phyloP scores from a whole-genome alignment of 2,797 vertebrate genomes.

The Enoplosus armatus region DNA sequence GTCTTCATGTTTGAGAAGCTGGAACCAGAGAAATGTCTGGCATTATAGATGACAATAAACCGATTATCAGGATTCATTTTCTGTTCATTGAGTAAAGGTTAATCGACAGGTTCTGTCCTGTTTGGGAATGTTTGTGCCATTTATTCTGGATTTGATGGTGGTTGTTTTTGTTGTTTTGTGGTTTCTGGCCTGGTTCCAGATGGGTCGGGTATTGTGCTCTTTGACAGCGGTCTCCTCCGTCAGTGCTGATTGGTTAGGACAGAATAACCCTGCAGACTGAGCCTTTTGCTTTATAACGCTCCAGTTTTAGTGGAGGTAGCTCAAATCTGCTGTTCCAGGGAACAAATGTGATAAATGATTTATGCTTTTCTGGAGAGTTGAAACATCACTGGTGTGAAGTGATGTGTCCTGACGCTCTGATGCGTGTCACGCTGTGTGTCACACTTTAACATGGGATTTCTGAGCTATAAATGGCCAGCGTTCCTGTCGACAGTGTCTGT shows the following conservation, averaged over 20 bases:
- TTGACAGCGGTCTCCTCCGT: too few species aligned
- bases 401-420: too few species aligned
- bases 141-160: background rate
- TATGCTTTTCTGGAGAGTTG: background rate
- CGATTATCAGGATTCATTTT: background rate
- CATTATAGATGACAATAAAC: background rate
- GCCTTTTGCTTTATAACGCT: background rate
- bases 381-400: too few species aligned
- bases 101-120: background rate
- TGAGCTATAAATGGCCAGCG: background rate
- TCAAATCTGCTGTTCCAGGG: too few species aligned
- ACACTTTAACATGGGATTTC: background rate
- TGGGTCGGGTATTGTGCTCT: too few species aligned
- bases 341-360: background rate
- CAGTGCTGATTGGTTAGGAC: background rate
- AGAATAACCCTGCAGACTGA: background rate
- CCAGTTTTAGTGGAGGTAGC: background rate
- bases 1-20: too few species aligned
- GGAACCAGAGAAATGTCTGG: too few species aligned
- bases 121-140: background rate
- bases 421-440: background rate
- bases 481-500: background rate
- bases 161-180: background rate
- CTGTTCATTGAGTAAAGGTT: background rate
- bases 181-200: too few species aligned